A percentile compares a stretch with the other conserved stretches of the same genome.
Evolutionary conservation across 2,113 vertebrate species (phyloP).

Genomic region (Eurystomus gularis): DNA sequence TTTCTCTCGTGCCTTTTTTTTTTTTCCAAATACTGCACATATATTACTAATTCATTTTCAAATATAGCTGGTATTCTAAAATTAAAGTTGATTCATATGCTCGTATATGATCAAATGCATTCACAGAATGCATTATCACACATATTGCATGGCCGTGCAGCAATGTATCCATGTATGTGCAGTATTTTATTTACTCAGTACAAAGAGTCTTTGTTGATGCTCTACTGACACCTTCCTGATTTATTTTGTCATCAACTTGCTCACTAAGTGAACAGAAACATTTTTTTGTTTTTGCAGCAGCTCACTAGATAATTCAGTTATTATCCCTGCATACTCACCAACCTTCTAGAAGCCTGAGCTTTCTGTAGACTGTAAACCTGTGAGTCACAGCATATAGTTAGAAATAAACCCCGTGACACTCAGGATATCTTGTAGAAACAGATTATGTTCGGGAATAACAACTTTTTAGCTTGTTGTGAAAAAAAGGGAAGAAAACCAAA

Average conservation of each 20-base stretch:
- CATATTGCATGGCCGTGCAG: background rate
- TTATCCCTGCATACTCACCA: background rate
- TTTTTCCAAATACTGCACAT: background rate
- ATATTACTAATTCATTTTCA: background rate
- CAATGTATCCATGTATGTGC: background rate
- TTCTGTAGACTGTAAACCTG: background rate
- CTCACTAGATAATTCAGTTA: background rate
- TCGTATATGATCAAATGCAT: fast-evolving
- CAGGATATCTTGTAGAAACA: background rate
- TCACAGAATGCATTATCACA: background rate
- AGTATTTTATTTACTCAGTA: background rate
- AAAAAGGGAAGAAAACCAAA: background rate
- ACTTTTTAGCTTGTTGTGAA: background rate
- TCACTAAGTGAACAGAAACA: background rate
- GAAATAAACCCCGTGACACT: background rate
- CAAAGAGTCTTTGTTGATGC: background rate
- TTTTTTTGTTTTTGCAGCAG: background rate
- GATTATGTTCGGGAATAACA: background rate
- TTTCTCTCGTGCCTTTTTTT: background rate
- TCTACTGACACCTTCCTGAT: background rate
- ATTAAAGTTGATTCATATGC: background rate
- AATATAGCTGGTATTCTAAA: background rate
- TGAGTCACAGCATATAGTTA: background rate
- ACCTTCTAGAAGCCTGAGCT: background rate
- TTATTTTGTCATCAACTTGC: background rate